These are phyloP conservation scores for Oscheius myriophilus DNA, from an alignment of 2,888 invertebrate genomes.

Conservation along the genomic window DNA sequence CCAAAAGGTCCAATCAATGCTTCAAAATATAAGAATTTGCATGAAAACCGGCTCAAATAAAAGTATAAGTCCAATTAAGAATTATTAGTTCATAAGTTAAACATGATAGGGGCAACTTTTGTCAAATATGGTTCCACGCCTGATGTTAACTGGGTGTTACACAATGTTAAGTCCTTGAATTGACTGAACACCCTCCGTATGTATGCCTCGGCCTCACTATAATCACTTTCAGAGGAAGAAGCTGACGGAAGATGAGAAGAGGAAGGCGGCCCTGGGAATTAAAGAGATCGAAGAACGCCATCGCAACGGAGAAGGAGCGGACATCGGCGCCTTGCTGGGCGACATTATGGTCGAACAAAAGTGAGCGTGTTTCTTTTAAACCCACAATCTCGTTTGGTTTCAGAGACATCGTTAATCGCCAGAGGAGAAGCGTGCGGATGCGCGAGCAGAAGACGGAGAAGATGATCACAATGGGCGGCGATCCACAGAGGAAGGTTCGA, in stretches of 20 bases:
- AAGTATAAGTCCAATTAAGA: too few relatives aligned
- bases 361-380: slow-evolving; percentile 1
- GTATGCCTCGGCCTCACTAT: background rate
- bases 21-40: too few relatives aligned
- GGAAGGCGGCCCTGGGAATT: background rate
- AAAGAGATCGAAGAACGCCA: background rate
- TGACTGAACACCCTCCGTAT: background rate
- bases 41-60: too few relatives aligned
- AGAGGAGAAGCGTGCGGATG: background rate
- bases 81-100: too few relatives aligned
- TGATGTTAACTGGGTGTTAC: too few relatives aligned
- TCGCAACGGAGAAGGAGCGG: background rate
- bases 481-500: background rate
- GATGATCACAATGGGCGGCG: background rate
- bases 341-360: background rate
- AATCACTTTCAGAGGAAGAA: background rate
- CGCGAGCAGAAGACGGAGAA: background rate
- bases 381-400: background rate
- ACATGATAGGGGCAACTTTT: too few relatives aligned
- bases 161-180: too few relatives aligned
- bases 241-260: background rate
- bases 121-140: too few relatives aligned
- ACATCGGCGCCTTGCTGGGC: slow-evolving; percentile 1
- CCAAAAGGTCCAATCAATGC: too few relatives aligned
- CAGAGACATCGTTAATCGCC: slow-evolving; percentile 1